Conservation (phyloP, 2,113 vertebrate species). For the Dermatemys mawii region DNA sequence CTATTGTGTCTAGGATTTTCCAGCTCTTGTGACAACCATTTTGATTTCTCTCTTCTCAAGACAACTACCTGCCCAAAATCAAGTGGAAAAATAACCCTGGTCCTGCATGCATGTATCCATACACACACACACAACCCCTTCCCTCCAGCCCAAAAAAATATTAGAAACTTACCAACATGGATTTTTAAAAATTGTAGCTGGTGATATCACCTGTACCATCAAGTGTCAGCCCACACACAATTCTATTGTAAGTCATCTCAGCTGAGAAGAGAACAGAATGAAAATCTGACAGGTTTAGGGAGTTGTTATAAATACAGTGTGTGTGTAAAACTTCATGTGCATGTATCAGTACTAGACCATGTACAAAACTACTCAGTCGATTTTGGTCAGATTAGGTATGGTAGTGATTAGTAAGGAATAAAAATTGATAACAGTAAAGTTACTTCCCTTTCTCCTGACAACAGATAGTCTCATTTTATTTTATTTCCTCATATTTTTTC, state of each 20-base stretch:
- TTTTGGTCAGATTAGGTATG: neutral
- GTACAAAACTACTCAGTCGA: neutral
- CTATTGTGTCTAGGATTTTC: constrained; percentile 44
- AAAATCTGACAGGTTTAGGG: rapidly evolving
- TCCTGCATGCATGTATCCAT: neutral
- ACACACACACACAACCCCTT: neutral
- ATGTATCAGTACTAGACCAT: neutral
- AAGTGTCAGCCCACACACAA: neutral
- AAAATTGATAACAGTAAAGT: neutral
- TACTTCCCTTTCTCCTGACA: neutral
- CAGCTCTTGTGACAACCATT: constrained; percentile 45
- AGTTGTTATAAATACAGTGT: neutral
- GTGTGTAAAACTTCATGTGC: no score
- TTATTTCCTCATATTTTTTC: neutral
- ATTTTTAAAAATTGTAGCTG: neutral
- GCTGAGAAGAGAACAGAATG: neutral
- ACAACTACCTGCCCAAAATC: constrained; percentile 52
- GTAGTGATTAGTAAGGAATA: neutral
- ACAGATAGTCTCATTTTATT: neutral
- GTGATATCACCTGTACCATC: neutral
- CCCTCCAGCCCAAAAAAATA: neutral
- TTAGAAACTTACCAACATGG: neutral
- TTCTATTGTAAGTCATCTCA: neutral
- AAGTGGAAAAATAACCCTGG: neutral
- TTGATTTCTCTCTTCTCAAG: constrained; percentile 46